These are phyloP conservation scores for Hypsibius dujardini DNA, from an alignment of 1,140 invertebrate genomes.

Conservation along the genomic window DNA sequence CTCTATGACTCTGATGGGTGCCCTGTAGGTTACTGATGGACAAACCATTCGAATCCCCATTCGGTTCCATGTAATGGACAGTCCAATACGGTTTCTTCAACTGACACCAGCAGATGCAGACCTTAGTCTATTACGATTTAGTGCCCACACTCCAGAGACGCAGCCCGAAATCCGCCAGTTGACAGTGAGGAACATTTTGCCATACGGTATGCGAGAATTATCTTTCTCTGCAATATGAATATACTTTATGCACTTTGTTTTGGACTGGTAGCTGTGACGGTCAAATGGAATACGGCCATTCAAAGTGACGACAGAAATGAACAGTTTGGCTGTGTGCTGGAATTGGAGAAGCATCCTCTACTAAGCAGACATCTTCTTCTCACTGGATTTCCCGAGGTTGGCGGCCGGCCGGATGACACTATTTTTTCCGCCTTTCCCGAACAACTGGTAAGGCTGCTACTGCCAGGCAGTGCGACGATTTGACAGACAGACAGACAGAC, in stretches of 20 bases:
- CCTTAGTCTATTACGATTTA: neutral
- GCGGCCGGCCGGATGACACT: neutral
- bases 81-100: neutral
- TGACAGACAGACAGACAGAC: too few species aligned
- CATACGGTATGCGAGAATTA: neutral
- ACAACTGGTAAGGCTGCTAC: neutral
- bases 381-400: neutral
- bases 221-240: neutral
- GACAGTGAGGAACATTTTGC: neutral
- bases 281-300: neutral
- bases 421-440: neutral
- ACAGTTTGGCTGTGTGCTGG: neutral
- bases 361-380: neutral
- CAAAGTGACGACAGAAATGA: neutral
- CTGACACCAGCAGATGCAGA: neutral
- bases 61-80: neutral
- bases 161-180: neutral
- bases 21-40: neutral
- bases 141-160: neutral
- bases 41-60: neutral
- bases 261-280: neutral
- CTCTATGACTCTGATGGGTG: too few species aligned
- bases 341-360: neutral
- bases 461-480: too few species aligned
- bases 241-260: neutral